Evolutionary conservation across 1,140 invertebrate genomes (phyloP), one percentile per base, ranked within the genome.

Genomic region (Drosophila setifemur): DNA sequence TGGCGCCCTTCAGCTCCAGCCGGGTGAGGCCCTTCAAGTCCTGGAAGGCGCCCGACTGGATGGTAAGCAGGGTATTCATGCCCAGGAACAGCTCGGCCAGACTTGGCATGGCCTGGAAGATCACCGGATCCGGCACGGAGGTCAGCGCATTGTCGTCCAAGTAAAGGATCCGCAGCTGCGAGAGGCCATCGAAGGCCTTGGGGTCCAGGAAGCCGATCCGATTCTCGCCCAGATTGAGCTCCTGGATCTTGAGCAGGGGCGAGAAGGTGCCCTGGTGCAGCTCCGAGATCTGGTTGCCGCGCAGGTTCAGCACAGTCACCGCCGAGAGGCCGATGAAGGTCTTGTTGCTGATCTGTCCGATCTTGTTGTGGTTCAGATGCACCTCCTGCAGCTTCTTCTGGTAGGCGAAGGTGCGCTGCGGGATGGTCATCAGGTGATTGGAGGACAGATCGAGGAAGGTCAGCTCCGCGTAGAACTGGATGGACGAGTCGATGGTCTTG

Each of bases 221-320:
- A 89, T 98, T 98, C 81, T 96, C 93, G 1, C 96, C 96, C 35
- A 98, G 91, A 90, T 98, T 96, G 11, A 98, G 91, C 81, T 97
- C 95, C 85, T 97, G 95, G 14, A 98, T 91, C 66, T 94, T 94
- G 0, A 93, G 92, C 47, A 97, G 90, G 2, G 94, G 93, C 0
- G 93, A 91, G 90, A 98, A 98, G 8, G 96, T 91, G 33, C 94
- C 94, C 68, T 93, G 93, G 4, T 94, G 94, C n/a, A 98, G 89
- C 68, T 94, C 94, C 79, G 96, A 94, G 4, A 98, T 90, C 70
- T 95, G 95, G 90, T 98, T 98, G 35, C 95, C 94, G 47, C 95
- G 92, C 48, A 97, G 91, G 90, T 96, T 96, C 9, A 98, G 91
- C 2, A 96, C 95, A 0, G 95, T 96, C 21, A 97, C 90, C 0